These are phyloP conservation scores for Zapus hudsonius DNA, from an alignment of 2,113 vertebrate genomes.

Conservation along the genomic window DNA sequence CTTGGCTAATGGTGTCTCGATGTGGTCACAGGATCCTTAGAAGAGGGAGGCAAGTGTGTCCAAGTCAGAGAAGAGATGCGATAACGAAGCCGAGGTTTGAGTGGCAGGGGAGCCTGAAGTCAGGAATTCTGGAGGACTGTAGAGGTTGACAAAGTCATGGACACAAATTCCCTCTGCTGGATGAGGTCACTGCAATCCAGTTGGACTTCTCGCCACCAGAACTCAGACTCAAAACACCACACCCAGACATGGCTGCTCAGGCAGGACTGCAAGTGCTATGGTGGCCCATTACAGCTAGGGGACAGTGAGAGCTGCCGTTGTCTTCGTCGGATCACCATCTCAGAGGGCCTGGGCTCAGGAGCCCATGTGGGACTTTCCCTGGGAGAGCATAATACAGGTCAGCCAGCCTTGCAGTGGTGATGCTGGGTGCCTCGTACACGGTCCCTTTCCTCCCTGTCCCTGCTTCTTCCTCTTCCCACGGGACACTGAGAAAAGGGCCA, in stretches of 20 bases:
- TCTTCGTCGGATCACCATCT: not conserved
- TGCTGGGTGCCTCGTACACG: accelerated
- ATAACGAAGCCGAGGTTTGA: not conserved
- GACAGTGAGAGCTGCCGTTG: no score
- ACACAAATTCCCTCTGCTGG: not conserved
- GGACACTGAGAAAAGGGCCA: not conserved
- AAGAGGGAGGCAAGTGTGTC: not conserved
- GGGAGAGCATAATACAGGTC: not conserved
- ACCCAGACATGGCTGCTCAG: not conserved
- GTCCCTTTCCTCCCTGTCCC: not conserved
- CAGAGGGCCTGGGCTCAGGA: not conserved
- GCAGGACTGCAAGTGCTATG: accelerated
- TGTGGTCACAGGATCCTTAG: not conserved
- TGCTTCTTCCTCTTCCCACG: not conserved
- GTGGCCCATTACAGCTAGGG: no score
- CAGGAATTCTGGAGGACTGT: not conserved
- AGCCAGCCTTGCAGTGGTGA: accelerated
- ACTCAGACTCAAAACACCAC: no score
- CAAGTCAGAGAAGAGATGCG: not conserved
- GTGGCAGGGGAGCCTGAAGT: no score
- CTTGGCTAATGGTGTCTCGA: not conserved
- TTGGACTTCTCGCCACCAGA: not conserved
- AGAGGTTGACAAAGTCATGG: not conserved
- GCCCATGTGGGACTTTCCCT: not conserved
- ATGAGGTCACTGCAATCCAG: not conserved